A percentile compares a stretch with the other conserved stretches of the same genome.
These are phyloP conservation scores for Drosophila tani DNA, from an alignment of 1,140 invertebrate genomes.

Conservation along the genomic window DNA sequence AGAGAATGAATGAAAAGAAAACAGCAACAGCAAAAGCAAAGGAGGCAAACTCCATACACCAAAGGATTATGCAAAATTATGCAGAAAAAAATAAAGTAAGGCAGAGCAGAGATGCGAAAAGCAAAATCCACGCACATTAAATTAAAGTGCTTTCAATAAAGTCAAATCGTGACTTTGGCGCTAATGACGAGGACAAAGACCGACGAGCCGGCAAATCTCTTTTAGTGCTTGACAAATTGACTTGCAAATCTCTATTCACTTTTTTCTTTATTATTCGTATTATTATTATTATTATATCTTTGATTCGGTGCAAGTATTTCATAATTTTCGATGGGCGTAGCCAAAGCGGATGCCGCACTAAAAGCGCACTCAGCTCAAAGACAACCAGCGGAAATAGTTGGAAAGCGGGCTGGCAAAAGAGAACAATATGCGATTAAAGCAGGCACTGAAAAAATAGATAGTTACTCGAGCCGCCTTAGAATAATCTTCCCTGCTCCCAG, in stretches of 20 bases:
- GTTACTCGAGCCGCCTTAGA: neutral
- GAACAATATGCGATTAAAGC: slow-evolving; percentile 3
- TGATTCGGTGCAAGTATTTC: slow-evolving; percentile 57
- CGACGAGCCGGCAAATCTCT: slow-evolving; percentile 48
- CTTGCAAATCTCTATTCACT: slow-evolving; percentile 67
- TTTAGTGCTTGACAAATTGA: slow-evolving; percentile 71
- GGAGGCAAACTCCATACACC: slow-evolving; percentile 32
- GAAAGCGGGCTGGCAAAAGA: slow-evolving; percentile 15
- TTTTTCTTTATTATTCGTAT: slow-evolving; percentile 24
- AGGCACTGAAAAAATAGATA: slow-evolving; percentile 23
- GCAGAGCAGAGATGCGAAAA: slow-evolving; percentile 13
- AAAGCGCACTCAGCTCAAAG: slow-evolving; percentile 81
- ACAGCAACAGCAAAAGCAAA: slow-evolving; percentile 2
- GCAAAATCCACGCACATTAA: slow-evolving; percentile 80
- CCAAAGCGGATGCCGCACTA: slow-evolving; percentile 71
- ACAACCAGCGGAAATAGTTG: slow-evolving; percentile 74
- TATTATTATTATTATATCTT: slow-evolving; percentile 38
- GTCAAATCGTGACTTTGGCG: slow-evolving; percentile 79
- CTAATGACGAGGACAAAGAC: slow-evolving; percentile 67
- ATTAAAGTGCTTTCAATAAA: slow-evolving; percentile 83
- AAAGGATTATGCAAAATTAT: slow-evolving; percentile 83
- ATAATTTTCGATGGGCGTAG: slow-evolving; percentile 57
- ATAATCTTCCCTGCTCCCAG: neutral
- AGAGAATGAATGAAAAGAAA: slow-evolving; percentile 20
- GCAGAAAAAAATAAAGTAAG: slow-evolving; percentile 35